phyloP scores from a whole-genome alignment of 1,140 invertebrate species.

The Physella acuta region DNA sequence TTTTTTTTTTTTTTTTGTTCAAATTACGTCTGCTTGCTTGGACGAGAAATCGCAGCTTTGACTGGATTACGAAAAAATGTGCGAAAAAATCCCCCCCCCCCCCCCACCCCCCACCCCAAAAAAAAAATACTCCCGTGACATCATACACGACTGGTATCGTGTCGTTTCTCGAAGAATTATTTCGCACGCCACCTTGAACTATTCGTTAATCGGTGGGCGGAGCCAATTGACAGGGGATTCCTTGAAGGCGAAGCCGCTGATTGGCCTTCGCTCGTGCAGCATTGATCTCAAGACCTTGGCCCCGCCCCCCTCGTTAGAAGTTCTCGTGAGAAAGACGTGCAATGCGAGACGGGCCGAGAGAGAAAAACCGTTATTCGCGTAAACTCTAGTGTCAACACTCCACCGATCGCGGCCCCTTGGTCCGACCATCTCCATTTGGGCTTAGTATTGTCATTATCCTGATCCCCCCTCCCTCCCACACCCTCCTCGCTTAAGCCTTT shows the following conservation, averaged over 20 bases:
- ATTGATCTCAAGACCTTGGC: neutral
- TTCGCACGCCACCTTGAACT: neutral
- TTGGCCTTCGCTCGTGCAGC: neutral
- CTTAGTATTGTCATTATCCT: neutral
- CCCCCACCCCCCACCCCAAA: no score
- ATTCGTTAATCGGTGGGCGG: neutral
- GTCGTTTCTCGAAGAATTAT: neutral
- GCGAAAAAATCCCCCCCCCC: no score
- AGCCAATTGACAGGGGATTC: neutral
- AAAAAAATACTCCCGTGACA: no score
- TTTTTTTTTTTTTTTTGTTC: no score
- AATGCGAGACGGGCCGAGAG: neutral
- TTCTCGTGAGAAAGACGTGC: neutral
- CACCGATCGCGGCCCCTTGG: neutral
- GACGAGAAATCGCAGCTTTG: no score
- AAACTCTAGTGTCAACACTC: neutral
- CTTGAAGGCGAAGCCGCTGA: neutral
- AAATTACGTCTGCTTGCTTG: no score
- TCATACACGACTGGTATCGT: neutral
- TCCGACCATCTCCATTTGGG: neutral
- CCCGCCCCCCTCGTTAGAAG: neutral
- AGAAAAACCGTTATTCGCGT: constrained; percentile 1
- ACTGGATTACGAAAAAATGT: no score
- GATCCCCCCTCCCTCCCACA: neutral
- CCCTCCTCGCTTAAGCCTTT: no score